A percentile compares a stretch with the other conserved stretches of the same genome.
phyloP scores from a whole-genome alignment of 2,888 invertebrate genomes.

The Lymantria dispar region DNA sequence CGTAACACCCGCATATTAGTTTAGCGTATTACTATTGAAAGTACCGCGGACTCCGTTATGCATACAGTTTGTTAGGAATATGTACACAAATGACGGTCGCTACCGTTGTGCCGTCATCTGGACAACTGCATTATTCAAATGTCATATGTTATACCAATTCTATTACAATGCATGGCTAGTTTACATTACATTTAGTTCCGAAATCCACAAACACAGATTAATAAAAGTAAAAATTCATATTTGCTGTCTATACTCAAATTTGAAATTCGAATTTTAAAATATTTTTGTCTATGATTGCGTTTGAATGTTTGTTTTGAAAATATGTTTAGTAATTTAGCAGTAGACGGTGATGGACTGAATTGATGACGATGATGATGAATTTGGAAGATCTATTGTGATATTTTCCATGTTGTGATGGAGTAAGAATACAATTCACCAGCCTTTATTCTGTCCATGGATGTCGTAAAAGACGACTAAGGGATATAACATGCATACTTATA shows the following conservation, averaged over 20 bases:
- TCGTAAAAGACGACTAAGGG: no score
- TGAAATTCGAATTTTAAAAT: constrained; percentile 21
- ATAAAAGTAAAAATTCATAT: constrained; percentile 27
- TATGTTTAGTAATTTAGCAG: no score
- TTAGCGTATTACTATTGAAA: constrained; percentile 23
- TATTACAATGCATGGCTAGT: constrained; percentile 16
- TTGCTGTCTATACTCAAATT: constrained; percentile 22
- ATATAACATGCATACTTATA: no score
- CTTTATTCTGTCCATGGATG: no score
- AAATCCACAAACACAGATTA: constrained; percentile 25
- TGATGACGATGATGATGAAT: no score
- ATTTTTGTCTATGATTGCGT: constrained; percentile 2
- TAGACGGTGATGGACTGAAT: background rate
- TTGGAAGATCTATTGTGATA: no score
- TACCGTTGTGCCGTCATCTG: constrained; percentile 7
- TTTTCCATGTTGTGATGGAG: no score
- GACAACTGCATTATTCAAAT: constrained; percentile 26
- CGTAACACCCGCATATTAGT: constrained; percentile 17
- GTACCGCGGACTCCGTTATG: constrained; percentile 6
- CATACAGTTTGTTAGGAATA: constrained; percentile 23
- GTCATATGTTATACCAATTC: constrained; percentile 15
- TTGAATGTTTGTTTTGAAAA: background rate
- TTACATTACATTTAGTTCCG: constrained; percentile 27
- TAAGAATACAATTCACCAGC: no score
- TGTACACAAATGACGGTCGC: constrained; percentile 9